Conservation (phyloP, 2,888 invertebrate species). For the Hydroisotoma schaefferi region DNA sequence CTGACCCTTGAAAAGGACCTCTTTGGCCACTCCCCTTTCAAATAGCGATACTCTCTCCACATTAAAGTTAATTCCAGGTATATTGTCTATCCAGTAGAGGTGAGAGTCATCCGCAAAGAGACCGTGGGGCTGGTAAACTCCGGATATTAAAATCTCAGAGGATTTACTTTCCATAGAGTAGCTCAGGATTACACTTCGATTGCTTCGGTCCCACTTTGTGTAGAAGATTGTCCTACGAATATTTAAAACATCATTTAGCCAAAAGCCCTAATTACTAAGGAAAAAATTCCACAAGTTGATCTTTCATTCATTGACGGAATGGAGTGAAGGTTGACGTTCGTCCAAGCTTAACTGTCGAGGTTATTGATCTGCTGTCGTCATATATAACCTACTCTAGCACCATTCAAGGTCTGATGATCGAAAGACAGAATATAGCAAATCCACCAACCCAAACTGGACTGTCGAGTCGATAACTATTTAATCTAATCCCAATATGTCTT, state of each 20-base stretch:
- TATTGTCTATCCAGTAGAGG: conserved; percentile 20
- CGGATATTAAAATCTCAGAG: background rate
- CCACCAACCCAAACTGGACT: no score
- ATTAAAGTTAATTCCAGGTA: conserved; percentile 23
- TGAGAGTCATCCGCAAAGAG: background rate
- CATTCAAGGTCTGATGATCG: no score
- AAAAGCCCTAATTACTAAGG: background rate
- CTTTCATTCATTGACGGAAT: no score
- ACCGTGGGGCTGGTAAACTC: background rate
- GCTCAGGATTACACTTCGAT: background rate
- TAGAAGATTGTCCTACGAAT: background rate
- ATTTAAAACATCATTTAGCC: background rate
- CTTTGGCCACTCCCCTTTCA: background rate
- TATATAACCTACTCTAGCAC: no score
- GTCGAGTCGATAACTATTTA: background rate
- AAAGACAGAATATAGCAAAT: no score
- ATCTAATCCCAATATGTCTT: no score
- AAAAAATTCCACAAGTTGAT: no score
- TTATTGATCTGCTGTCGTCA: no score
- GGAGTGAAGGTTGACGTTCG: background rate
- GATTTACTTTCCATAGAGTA: background rate
- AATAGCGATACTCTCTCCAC: conserved; percentile 11
- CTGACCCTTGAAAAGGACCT: background rate
- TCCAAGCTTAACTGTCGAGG: background rate
- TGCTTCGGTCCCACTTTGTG: background rate